Evolutionary conservation across 2,113 vertebrate species (phyloP), one percentile per base, ranked within the genome.

Genomic region (Lamprotornis superbus): DNA sequence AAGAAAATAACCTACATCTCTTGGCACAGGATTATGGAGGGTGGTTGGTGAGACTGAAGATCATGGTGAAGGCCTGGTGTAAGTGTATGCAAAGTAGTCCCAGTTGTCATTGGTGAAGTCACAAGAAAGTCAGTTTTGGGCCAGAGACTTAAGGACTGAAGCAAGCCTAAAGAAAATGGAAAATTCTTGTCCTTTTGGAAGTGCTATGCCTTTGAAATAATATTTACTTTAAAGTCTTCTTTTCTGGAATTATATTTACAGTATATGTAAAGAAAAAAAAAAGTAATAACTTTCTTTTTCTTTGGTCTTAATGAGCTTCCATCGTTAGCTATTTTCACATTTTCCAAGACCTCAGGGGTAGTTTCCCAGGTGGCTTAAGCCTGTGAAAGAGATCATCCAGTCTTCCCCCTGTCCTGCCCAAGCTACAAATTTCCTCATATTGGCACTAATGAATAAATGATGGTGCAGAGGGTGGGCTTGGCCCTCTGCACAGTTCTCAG

Each of bases 1-100:
- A 52, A 73, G 27, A 68, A 77, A 77, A 78, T 18, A 44, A 22
- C 3, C 50, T 47, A n/a, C 68, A 27, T 42, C 50, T 80, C 35
- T 61, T 16, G 0, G 23, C 46, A 50, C 0, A 1, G 46, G 42
- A 10, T 4, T 93, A 2, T 0, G 0, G 8, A 35, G 7, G 52
- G 35, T 7, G 1, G 15, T 5, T 64, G 49, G 12, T 47, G 39
- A 73, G 25, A 35, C 11, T 31, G 46, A 69, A 59, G 21, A 33
- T 12, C 28, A 31, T 12, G 11, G 31, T 5, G 19, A 22, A 31
- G 9, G 9, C 18, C 56, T 44, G 28, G 15, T 61, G 21, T 16
- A 50, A 70, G 46, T 7, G 42, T 16, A 46, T 0, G 0, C 1
- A 3, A 44, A 47, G 37, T 92, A 55, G 23, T 44, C 9, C 8